Percentiles rank a stretch among this genome's conserved stretches.
These are phyloP conservation scores for Aradophagus sp. DNA, from an alignment of 1,140 invertebrate species.

Conservation along the genomic window DNA sequence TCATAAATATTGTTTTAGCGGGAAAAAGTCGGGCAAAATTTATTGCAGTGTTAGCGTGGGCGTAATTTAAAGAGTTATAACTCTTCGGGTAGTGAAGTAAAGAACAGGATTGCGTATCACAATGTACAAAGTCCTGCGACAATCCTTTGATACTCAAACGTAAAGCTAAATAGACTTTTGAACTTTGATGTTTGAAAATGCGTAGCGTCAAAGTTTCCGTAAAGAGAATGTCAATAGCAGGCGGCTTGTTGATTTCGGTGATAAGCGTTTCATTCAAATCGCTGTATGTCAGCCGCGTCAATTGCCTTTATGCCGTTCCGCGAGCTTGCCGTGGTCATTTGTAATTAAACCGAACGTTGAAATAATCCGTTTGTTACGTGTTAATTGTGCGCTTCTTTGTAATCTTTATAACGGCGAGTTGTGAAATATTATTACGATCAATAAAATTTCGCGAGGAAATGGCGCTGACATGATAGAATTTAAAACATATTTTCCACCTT, in stretches of 20 bases:
- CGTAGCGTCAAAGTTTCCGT: constrained; percentile 55
- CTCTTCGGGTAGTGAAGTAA: constrained; percentile 29
- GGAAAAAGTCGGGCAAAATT: too few relatives aligned
- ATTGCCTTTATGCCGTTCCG: constrained; percentile 36
- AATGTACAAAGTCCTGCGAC: constrained; percentile 54
- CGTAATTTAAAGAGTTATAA: constrained; percentile 42
- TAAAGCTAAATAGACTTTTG: constrained; percentile 55
- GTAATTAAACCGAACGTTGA: constrained; percentile 34
- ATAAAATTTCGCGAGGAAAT: neutral
- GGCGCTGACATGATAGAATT: too few relatives aligned
- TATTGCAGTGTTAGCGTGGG: constrained; percentile 7
- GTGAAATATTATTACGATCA: neutral
- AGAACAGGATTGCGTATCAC: constrained; percentile 48
- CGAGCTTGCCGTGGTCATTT: constrained; percentile 23
- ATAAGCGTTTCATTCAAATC: constrained; percentile 55
- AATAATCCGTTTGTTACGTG: constrained; percentile 21
- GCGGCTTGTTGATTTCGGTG: constrained; percentile 48
- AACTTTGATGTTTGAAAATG: constrained; percentile 58
- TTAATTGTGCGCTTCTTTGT: constrained; percentile 11
- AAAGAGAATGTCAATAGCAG: constrained; percentile 56
- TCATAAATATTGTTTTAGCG: too few relatives aligned
- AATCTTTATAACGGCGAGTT: neutral
- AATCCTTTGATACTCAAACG: constrained; percentile 58
- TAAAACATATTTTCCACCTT: neutral
- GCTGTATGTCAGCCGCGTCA: constrained; percentile 29